Conservation (phyloP, 2,888 invertebrate genomes). For the Conchocele bisecta region DNA sequence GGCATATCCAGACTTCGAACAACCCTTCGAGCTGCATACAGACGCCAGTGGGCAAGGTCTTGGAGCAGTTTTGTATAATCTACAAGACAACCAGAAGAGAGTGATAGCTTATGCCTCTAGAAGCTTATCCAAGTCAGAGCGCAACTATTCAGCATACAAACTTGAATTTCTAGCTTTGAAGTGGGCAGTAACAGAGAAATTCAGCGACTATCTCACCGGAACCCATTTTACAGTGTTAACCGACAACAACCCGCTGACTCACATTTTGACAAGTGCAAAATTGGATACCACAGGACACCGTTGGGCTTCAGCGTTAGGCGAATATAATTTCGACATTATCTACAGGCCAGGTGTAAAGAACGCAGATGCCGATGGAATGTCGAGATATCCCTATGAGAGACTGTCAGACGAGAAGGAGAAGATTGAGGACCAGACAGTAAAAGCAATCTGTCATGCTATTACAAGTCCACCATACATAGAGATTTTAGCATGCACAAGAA, state of each 20-base stretch:
- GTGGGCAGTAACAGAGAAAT: slow-evolving; percentile 47
- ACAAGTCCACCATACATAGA: not conserved
- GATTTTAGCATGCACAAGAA: not conserved
- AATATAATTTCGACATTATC: slow-evolving; percentile 46
- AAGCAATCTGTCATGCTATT: not conserved
- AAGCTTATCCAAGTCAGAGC: slow-evolving; percentile 35
- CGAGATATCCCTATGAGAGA: slow-evolving; percentile 42
- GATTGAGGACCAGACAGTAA: slow-evolving; percentile 10
- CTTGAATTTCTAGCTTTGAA: slow-evolving; percentile 46
- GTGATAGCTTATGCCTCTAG: slow-evolving; percentile 55
- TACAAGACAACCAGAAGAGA: slow-evolving; percentile 19
- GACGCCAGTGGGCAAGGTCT: slow-evolving; percentile 37
- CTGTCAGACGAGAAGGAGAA: not conserved
- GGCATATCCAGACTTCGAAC: slow-evolving; percentile 31
- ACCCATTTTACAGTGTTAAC: slow-evolving; percentile 39
- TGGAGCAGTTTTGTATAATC: slow-evolving; percentile 45
- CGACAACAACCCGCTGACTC: slow-evolving; percentile 56
- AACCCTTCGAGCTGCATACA: slow-evolving; percentile 48
- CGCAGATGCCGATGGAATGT: slow-evolving; percentile 52
- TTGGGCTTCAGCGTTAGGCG: slow-evolving; percentile 42
- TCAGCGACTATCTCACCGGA: slow-evolving; percentile 38
- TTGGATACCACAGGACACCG: slow-evolving; percentile 54
- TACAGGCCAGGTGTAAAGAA: slow-evolving; percentile 52
- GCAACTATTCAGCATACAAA: slow-evolving; percentile 43
- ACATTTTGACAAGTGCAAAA: slow-evolving; percentile 47